These are phyloP conservation scores for Amphibalanus amphitrite DNA, from an alignment of 1,140 invertebrate species.

Conservation along the genomic window DNA sequence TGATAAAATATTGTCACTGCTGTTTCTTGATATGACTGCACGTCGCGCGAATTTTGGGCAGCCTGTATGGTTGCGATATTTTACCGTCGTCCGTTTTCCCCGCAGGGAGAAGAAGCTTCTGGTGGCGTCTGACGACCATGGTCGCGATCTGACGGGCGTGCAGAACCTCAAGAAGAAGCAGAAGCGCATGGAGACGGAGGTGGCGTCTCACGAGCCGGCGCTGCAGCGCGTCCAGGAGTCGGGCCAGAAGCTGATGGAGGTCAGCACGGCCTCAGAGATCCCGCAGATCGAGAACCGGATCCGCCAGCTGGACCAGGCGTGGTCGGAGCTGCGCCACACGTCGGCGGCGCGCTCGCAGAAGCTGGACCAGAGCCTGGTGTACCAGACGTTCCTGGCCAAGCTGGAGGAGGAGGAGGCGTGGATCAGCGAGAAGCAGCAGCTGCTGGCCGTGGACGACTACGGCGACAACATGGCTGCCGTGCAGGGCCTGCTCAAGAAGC, in stretches of 20 bases:
- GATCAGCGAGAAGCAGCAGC: conserved; percentile 96
- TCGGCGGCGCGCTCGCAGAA: conserved; percentile 74
- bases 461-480: conserved; percentile 99
- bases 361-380: conserved; percentile 82
- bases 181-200: conserved; percentile 86
- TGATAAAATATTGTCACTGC: too few species aligned
- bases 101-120: conserved; percentile 80
- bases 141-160: conserved; percentile 86
- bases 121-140: conserved; percentile 94
- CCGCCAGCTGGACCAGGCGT: conserved; percentile 66
- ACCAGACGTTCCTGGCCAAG: conserved; percentile 94
- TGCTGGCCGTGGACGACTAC: conserved; percentile 87
- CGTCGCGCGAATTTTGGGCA: too few species aligned
- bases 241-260: conserved; percentile 89
- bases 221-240: conserved; percentile 94
- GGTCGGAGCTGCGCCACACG: conserved; percentile 77
- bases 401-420: conserved; percentile 98
- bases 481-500: conserved; percentile 87
- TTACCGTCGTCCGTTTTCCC: too few species aligned
- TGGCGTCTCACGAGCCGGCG: conserved; percentile 88
- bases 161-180: conserved; percentile 98
- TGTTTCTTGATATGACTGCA: too few species aligned
- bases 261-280: conserved; percentile 80
- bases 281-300: conserved; percentile 83
- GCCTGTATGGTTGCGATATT: too few species aligned